Evolutionary conservation across 30 jellyfish, hydroid and myxozoan genomes (phyloP), one percentile per base, ranked within the genome.

Genomic region (Sanderia malayensis): DNA sequence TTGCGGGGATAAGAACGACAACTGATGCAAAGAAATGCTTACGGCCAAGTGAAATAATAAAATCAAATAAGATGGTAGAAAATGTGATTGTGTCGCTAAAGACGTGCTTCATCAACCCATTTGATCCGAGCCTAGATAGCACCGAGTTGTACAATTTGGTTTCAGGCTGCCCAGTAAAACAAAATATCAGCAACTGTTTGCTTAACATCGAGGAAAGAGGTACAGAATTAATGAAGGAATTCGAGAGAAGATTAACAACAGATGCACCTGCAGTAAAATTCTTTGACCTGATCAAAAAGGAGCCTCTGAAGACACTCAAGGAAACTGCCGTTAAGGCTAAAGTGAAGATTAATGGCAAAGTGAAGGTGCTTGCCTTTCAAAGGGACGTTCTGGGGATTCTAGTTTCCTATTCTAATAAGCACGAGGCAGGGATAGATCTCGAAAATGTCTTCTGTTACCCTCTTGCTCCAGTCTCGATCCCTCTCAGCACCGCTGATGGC

Each of bases 361-460:
- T 33, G 70, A 58, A 58, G 70, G 32, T 18, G 32, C 70, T 58
- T 58, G 70, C 4, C 37, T 58, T 58, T 58, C 70, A 58, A 24
- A 19, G 70, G 25, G 28, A 18, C 1, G 32, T 58, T 58, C 70
- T 58, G 0, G 70, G 32, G 32, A 58, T 58, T 29, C 25, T 58
- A 4, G 28, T 58, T 0, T 29, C 70, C 1, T 58, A 58, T 58
- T 58, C 28, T 25, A 58, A 58, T 6, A 58, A 58, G 70, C 70
- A 58, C 25, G 70, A 58, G 32, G 70, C 70, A 24, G 70, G 70
- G 25, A 58, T 58, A 58, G 70, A 58, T 58, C 70, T 58, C 70
- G 2, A 58, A 6, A 58, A 58, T 4, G 32, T 58, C 70, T 19
- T 58, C 0, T 58, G 63, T 20, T 72, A 46, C 55, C 84, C 84